Percentiles rank a stretch among this genome's conserved stretches.
These are phyloP conservation scores for Lasioglossum baleicum DNA, from an alignment of 1,140 invertebrate genomes.

Conservation along the genomic window DNA sequence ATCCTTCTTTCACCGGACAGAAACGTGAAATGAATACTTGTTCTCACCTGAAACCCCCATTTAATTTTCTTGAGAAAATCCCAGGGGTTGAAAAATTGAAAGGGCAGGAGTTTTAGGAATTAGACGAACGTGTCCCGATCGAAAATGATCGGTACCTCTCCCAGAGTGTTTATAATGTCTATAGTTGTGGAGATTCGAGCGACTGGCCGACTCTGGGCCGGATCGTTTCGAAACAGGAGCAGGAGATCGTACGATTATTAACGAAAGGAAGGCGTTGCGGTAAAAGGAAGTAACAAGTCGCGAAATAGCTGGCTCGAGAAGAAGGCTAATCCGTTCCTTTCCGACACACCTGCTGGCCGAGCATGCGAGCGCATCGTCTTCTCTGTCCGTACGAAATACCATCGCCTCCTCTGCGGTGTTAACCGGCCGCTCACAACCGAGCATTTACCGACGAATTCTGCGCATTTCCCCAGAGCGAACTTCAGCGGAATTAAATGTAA, in stretches of 20 bases:
- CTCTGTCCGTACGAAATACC: neutral
- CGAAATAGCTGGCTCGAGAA: slow-evolving; percentile 41
- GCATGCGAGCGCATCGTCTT: slow-evolving; percentile 47
- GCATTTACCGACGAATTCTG: slow-evolving; percentile 10
- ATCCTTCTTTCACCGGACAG: too few relatives aligned
- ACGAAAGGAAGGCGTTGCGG: slow-evolving; percentile 57
- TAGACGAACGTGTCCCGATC: too few relatives aligned
- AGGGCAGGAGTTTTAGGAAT: too few relatives aligned
- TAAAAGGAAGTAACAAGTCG: slow-evolving; percentile 55
- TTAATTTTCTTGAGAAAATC: too few relatives aligned
- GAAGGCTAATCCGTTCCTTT: slow-evolving; percentile 55
- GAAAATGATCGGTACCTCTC: too few relatives aligned
- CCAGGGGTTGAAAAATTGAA: too few relatives aligned
- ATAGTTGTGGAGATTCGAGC: neutral
- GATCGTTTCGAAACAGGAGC: slow-evolving; percentile 41
- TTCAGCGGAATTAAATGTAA: neutral
- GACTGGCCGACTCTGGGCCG: slow-evolving; percentile 28
- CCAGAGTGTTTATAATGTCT: too few relatives aligned
- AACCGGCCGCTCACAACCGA: neutral
- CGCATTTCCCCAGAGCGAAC: neutral
- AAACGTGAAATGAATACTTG: too few relatives aligned
- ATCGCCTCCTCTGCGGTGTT: neutral
- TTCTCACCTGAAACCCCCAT: too few relatives aligned
- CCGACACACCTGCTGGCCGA: slow-evolving; percentile 50
- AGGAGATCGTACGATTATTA: slow-evolving; percentile 57